Evolutionary conservation across 1,140 invertebrate species (phyloP).

Genomic region (Chelonus insularis): DNA sequence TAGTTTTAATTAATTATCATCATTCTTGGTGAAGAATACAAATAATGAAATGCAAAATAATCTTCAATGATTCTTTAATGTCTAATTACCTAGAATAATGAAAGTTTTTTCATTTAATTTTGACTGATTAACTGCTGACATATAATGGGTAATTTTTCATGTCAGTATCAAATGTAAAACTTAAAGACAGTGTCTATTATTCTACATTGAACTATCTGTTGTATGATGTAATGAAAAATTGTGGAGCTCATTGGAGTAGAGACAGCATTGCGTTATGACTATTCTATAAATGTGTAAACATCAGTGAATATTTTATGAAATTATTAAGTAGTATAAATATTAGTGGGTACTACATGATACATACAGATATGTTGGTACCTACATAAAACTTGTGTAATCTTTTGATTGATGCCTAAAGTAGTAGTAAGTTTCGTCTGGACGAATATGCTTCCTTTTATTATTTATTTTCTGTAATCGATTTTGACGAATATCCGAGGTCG

Average conservation of each 20-base stretch:
- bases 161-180: no score
- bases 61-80: no score
- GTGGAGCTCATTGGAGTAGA: background rate
- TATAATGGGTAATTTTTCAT: no score
- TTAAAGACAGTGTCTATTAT: background rate
- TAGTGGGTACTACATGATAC: background rate
- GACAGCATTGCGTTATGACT: background rate
- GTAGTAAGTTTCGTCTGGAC: conserved; percentile 1
- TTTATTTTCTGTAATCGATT: conserved; percentile 11
- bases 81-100: no score
- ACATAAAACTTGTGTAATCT: conserved; percentile 20
- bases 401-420: conserved; percentile 28
- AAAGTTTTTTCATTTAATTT: no score
- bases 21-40: no score
- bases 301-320: background rate
- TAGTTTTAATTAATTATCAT: no score
- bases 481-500: no score
- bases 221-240: background rate
- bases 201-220: background rate
- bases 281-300: no score
- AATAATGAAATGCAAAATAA: no score
- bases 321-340: no score
- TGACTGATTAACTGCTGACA: no score
- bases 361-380: background rate
- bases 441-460: conserved; percentile 18